Evolutionary conservation across 2,888 invertebrate genomes (phyloP).

Genomic region (Drosophila colorata): DNA sequence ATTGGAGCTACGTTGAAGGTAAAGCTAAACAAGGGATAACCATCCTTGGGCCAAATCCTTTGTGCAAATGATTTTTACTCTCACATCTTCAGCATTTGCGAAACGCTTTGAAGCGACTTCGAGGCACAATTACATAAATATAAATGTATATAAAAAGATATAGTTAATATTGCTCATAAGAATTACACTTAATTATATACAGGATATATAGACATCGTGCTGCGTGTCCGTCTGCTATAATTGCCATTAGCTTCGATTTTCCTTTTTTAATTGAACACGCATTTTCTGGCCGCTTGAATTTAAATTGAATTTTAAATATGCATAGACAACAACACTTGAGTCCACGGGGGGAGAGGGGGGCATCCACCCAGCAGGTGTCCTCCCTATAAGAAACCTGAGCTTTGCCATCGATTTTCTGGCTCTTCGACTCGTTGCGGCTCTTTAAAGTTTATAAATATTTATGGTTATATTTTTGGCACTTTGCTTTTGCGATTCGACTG

Average conservation of each 20-base stretch:
- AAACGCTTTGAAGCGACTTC: background rate
- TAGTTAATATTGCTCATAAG: background rate
- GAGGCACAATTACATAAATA: constrained; percentile 2
- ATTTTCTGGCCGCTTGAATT: constrained; percentile 59
- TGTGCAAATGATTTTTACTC: constrained; percentile 17
- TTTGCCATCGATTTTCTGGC: constrained; percentile 64
- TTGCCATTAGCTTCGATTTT: constrained; percentile 47
- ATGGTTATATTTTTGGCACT: constrained; percentile 36
- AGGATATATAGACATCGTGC: background rate
- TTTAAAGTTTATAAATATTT: constrained; percentile 70
- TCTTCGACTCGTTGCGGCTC: constrained; percentile 36
- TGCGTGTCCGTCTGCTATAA: constrained; percentile 28
- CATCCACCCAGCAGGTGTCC: constrained; percentile 4
- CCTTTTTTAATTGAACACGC: constrained; percentile 51
- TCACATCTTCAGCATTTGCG: background rate
- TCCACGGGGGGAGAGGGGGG: background rate
- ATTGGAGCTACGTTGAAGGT: constrained; percentile 44
- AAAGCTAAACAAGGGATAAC: constrained; percentile 11
- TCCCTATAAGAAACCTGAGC: constrained; percentile 38
- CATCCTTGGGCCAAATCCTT: constrained; percentile 23
- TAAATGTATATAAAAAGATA: background rate
- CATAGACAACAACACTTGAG: constrained; percentile 43
- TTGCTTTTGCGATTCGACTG: constrained; percentile 2
- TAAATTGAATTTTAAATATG: constrained; percentile 79
- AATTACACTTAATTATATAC: constrained; percentile 10